Percentiles rank a stretch among this genome's conserved stretches.
These are phyloP conservation scores for Nematopogon swammerdamellus DNA, from an alignment of 2,888 invertebrate species.

Conservation along the genomic window DNA sequence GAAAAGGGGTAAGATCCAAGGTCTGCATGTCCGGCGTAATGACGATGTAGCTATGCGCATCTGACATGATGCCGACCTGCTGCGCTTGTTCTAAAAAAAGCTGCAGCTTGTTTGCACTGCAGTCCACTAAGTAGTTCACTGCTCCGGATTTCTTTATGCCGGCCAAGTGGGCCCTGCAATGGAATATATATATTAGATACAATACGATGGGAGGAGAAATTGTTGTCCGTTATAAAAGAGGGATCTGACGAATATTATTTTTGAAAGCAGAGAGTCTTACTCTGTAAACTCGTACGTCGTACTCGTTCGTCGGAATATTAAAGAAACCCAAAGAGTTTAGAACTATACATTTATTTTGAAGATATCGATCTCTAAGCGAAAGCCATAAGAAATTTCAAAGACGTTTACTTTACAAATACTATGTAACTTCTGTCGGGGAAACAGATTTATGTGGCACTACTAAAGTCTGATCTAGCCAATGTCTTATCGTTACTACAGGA, in stretches of 20 bases:
- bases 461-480: too few relatives aligned
- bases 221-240: background rate
- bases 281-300: too few relatives aligned
- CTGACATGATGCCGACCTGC: conserved; percentile 83
- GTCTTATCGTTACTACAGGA: too few relatives aligned
- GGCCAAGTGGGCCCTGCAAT: conserved; percentile 60
- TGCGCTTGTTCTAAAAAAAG: conserved; percentile 62
- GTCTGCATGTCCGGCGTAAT: conserved; percentile 81
- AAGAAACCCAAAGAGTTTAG: too few relatives aligned
- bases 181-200: conserved; percentile 1
- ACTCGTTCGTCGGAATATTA: too few relatives aligned
- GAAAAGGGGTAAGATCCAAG: conserved; percentile 72
- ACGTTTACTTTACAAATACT: too few relatives aligned
- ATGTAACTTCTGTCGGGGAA: too few relatives aligned
- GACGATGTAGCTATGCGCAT: conserved; percentile 73
- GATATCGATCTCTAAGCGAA: too few relatives aligned
- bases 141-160: conserved; percentile 68
- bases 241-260: background rate
- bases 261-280: too few relatives aligned
- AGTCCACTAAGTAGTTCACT: conserved; percentile 72
- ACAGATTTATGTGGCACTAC: too few relatives aligned
- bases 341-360: too few relatives aligned
- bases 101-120: conserved; percentile 50
- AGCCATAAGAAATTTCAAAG: too few relatives aligned
- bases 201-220: background rate